Base-by-base conservation (phyloP, 2,113 vertebrate species). In the Sinosuthora webbiana region DNA sequence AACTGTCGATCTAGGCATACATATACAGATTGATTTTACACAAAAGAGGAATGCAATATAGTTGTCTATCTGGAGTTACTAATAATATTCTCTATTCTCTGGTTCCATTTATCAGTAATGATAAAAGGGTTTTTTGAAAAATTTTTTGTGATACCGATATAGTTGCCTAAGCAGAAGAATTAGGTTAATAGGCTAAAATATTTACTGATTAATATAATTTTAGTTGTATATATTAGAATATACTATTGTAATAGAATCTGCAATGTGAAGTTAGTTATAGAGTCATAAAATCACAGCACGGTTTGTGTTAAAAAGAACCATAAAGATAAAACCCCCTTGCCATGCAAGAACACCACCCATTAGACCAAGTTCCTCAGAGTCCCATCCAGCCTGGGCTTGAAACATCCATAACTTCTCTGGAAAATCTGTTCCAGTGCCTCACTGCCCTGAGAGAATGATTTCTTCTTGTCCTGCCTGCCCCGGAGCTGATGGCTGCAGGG, bases 91-190 rank as follows among this genome's bases (percentile, higher is more conserved):
- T 69, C 24, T 53, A 15, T 70, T 44, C 17, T 67, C 13, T 83
- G 30, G 5, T 21, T 73, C 10, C 8, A 39, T 44, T 83, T 83
- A 37, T 71, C 20, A 73, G 8, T 50, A 55, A 42, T 8, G 3
- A 3, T 20, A 56, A 55, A 63, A 4, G 42, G 7, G 0, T 9
- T 70, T 47, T 60, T 55, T n/a, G 13, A 7, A 52, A 44, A n/a
- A 6, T 69, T 82, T 59, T 77, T 5, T 1, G 2, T 52, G 4
- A 31, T 80, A 23, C 11, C 37, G 50, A 9, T 81, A n/a, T 1
- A 2, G 18, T 53, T 77, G 21, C 56, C 47, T 45, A 53, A 70
- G 13, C 33, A 28, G 30, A 89, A 56, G 5, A 79, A 77, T 83
- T 70, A 56, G 22, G 22, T n/a, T 55, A 67, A 76, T 23, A 60